These are phyloP conservation scores for Noctua fimbriata DNA, from an alignment of 2,888 invertebrate genomes.

Conservation along the genomic window DNA sequence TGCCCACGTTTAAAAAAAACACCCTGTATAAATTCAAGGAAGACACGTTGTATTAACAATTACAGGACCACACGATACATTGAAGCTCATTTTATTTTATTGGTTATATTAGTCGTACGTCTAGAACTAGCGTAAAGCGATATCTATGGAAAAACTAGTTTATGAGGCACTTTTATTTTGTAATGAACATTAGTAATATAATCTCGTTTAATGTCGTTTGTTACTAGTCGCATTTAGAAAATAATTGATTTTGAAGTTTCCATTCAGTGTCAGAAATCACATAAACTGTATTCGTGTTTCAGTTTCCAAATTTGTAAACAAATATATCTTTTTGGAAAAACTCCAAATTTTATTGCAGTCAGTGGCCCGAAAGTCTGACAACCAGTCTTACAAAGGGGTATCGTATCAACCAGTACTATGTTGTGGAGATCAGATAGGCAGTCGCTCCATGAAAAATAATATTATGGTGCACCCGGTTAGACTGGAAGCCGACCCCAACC, in stretches of 20 bases:
- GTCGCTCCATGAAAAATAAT: no score
- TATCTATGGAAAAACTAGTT: conserved; percentile 30
- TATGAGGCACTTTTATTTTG: conserved; percentile 68
- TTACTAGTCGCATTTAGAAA: conserved; percentile 8
- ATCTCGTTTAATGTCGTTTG: neutral
- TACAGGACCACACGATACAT: conserved; percentile 1
- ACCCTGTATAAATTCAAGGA: conserved; percentile 2
- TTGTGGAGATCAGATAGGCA: no score
- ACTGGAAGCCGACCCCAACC: no score
- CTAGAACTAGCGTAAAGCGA: conserved; percentile 35
- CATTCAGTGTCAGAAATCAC: neutral
- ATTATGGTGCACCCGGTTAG: no score
- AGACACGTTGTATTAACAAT: conserved; percentile 12
- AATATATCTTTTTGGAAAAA: neutral
- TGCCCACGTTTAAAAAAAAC: no score
- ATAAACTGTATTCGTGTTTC: neutral
- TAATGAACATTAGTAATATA: conserved; percentile 26
- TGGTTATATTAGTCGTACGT: conserved; percentile 6
- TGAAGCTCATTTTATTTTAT: conserved; percentile 23
- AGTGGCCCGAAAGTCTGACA: no score
- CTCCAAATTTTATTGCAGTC: no score
- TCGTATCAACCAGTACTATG: no score
- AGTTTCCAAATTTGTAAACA: neutral
- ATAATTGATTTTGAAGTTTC: neutral
- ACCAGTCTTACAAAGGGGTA: no score